A percentile compares a stretch with the other conserved stretches of the same genome.
Evolutionary conservation across 2,797 vertebrate genomes (phyloP).

Genomic region (Decapterus maruadsi): DNA sequence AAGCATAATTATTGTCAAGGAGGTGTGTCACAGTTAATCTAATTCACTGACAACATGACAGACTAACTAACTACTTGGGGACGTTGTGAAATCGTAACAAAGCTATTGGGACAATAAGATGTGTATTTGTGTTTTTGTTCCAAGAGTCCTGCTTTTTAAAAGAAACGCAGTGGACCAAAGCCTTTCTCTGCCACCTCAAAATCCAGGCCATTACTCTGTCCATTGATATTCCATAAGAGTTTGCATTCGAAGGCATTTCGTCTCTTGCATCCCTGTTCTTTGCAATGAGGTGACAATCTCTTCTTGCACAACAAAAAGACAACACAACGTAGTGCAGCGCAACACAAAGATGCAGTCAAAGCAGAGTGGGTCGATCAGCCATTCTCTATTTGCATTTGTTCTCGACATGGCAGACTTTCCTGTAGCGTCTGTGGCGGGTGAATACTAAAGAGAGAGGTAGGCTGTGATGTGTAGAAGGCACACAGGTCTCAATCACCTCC

Average conservation of each 20-base stretch:
- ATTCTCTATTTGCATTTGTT: constrained; percentile 73
- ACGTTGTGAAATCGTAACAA: constrained; percentile 39
- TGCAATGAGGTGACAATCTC: constrained; percentile 60
- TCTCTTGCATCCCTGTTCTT: constrained; percentile 49
- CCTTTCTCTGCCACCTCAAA: constrained; percentile 26
- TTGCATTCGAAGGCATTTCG: constrained; percentile 58
- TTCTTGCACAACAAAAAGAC: constrained; percentile 36
- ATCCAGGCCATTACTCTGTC: constrained; percentile 60
- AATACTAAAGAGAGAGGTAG: constrained; percentile 74
- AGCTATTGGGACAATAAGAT: constrained; percentile 35
- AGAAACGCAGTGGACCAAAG: constrained; percentile 52
- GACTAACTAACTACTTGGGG: constrained; percentile 29
- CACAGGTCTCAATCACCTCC: constrained; percentile 75
- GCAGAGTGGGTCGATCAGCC: constrained; percentile 68
- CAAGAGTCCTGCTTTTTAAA: constrained; percentile 32
- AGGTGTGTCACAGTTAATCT: constrained; percentile 66
- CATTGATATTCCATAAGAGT: constrained; percentile 69
- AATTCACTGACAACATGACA: constrained; percentile 51
- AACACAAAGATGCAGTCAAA: constrained; percentile 54
- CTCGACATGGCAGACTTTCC: constrained; percentile 66
- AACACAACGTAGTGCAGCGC: constrained; percentile 33
- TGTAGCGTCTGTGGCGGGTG: constrained; percentile 61
- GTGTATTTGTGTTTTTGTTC: constrained; percentile 46
- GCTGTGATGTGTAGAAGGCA: constrained; percentile 63
- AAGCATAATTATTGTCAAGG: constrained; percentile 63